Base-by-base conservation (phyloP, 1,140 invertebrate species). In the Euura lappo region DNA sequence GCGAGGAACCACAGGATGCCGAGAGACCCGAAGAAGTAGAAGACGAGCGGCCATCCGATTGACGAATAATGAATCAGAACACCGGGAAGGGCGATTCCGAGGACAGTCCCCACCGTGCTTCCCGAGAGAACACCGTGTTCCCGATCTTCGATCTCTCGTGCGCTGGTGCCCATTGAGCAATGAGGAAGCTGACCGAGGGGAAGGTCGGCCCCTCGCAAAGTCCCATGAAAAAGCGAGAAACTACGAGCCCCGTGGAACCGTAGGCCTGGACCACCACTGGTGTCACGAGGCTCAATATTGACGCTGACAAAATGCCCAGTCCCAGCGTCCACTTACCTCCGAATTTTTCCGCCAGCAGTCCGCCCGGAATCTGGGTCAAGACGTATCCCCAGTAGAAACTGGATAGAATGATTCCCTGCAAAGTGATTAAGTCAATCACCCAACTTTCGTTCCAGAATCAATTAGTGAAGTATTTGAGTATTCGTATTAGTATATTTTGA, bases 121-220 rank as follows among this genome's bases (percentile, higher is more conserved):
- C 93, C 93, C n/a, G n/a, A 8, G 93, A 92, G 74, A 93, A 93
- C 1, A 94, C 93, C 28, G 94, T 79, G 0, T 93, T 92, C 3
- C 93, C 93, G 73, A 94, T 90, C 78, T 92, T 91, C 0, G 92
- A 92, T 77, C 94, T 89, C 84, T 95, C 94, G 6, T 90, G 89
- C 0, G 91, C 84, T 0, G 94, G 94, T 0, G 93, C 92, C 94
- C 94, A 95, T 78, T 93, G 90, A 2, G 93, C 92, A 2, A 95
- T 83, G 77, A 95, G 87, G 0, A 91, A 91, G 79, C 93, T 94
- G 46, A 95, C 78, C 0, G 93, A 93, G 3, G 93, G 94, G 80
- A 94, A 94, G 3, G 93, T 94, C 5, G 93, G 93, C 65, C 94
- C 94, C 89, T 94, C 92, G 74, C 93, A 93, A 1, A 94, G 84